Evolutionary conservation across 2,888 invertebrate species (phyloP), one percentile per base, ranked within the genome.

Genomic region (Steromphala cineraria): DNA sequence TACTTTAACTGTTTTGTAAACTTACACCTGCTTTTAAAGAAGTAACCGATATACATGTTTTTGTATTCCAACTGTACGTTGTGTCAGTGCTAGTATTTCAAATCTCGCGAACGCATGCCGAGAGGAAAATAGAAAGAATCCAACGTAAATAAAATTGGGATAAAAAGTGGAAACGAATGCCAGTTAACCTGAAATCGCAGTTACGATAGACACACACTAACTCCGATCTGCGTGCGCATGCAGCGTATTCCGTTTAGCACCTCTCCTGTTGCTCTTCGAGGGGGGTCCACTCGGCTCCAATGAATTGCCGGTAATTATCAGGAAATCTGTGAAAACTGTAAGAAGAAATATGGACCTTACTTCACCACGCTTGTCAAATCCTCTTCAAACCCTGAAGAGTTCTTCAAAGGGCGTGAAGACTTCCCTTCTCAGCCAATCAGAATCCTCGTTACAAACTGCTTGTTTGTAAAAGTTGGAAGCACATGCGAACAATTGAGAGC

Each of bases 311-410:
- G 71, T 71, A 71, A 71, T 71, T 71, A 71, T 71, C 71, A 19
- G 31, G 19, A 71, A 71, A 71, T 71, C 71, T 71, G 71, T 71
- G 71, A 71, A 71, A 71, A 71, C 36, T 36, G 71, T 71, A 71
- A 71, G 71, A 31, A 71, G 71, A 36, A 71, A 36, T 71, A 19
- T 36, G 71, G 19, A 71, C 36, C 71, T 71, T 36, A 40, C 40
- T 71, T 36, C 36, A 19, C 71, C 71, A 31, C 71, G 28, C 36
- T 19, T 71, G 71, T 71, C 71, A 71, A 19, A 36, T 36, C 40
- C 36, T 15, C 28, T n/a, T 71, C 71, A 71, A 56, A 56, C 56
- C 7, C 56, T 56, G 56, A 56, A n/a, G 56, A 56, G 56, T 56
- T 56, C 56, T 24, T 21, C 21, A 56, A 71, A 71, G 71, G 71